Percentiles rank a stretch among this genome's conserved stretches.
phyloP scores from a whole-genome alignment of 2,113 vertebrate species.

The Channa argus region DNA sequence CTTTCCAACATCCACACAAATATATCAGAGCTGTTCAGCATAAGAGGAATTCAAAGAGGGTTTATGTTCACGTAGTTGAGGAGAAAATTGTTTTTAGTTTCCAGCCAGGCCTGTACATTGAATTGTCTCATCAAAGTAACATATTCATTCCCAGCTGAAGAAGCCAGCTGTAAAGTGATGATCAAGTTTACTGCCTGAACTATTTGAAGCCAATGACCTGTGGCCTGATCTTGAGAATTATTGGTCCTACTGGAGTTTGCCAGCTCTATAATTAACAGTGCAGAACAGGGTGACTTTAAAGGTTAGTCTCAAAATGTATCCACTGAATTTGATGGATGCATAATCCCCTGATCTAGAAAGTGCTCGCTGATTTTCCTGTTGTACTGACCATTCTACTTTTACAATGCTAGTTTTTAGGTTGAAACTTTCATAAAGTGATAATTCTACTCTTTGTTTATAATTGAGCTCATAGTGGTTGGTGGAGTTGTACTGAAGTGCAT shows the following conservation, averaged over 20 bases:
- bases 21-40: slow-evolving; percentile 5
- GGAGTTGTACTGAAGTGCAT: too few species aligned
- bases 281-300: slow-evolving; percentile 76
- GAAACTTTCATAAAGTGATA: too few species aligned
- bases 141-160: slow-evolving; percentile 51
- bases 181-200: slow-evolving; percentile 56
- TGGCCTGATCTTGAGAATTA: slow-evolving; percentile 73
- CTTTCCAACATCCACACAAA: slow-evolving; percentile 8
- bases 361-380: slow-evolving; percentile 38
- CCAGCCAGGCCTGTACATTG: neutral
- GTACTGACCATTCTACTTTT: neutral
- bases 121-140: slow-evolving; percentile 46
- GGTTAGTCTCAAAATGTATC: slow-evolving; percentile 66
- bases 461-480: too few species aligned
- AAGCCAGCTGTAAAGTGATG: slow-evolving; percentile 51
- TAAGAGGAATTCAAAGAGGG: neutral
- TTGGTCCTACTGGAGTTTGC: slow-evolving; percentile 65
- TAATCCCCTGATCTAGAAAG: slow-evolving; percentile 48
- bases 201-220: slow-evolving; percentile 71
- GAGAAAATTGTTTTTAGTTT: neutral
- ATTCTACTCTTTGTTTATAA: too few species aligned
- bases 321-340: slow-evolving; percentile 65
- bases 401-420: too few species aligned
- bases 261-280: slow-evolving; percentile 77
- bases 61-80: neutral